Evolutionary conservation across 2,113 vertebrate species (phyloP).

Genomic region (Hemibates koningsi): DNA sequence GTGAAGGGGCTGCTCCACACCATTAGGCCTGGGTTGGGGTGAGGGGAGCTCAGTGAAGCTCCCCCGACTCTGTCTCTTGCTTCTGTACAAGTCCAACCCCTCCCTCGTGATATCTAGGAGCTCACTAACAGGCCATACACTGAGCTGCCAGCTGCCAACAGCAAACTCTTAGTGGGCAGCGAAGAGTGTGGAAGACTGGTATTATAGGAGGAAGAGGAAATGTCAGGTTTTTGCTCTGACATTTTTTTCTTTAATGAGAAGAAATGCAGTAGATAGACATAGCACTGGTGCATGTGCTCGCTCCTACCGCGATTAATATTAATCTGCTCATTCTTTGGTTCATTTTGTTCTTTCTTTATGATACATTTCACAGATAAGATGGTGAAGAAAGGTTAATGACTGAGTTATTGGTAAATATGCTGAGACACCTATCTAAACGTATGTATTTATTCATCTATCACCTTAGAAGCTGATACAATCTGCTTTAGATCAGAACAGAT

Average conservation of each 20-base stretch:
- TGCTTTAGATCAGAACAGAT: background rate
- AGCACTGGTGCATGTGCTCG: background rate
- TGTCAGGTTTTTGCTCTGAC: background rate
- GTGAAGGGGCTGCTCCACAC: constrained; percentile 30
- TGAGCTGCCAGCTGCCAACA: constrained; percentile 35
- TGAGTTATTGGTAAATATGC: background rate
- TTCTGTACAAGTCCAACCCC: background rate
- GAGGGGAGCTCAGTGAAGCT: background rate
- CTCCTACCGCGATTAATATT: background rate
- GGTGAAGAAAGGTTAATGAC: background rate
- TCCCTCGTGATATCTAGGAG: background rate
- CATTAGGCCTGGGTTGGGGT: constrained; percentile 25
- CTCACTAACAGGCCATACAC: constrained; percentile 15
- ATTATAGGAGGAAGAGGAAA: background rate
- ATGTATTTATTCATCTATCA: background rate
- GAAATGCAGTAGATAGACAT: background rate
- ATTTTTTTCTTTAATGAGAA: background rate
- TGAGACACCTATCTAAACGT: background rate
- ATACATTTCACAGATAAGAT: background rate
- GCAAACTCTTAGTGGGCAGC: constrained; percentile 6
- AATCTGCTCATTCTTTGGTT: background rate
- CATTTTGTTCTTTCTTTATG: background rate
- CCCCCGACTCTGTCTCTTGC: background rate
- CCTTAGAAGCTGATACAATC: background rate
- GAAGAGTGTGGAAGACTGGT: background rate